A percentile compares a stretch with the other conserved stretches of the same genome.
Conservation (phyloP, 2,888 invertebrate genomes). For the Chrysolina americana region DNA sequence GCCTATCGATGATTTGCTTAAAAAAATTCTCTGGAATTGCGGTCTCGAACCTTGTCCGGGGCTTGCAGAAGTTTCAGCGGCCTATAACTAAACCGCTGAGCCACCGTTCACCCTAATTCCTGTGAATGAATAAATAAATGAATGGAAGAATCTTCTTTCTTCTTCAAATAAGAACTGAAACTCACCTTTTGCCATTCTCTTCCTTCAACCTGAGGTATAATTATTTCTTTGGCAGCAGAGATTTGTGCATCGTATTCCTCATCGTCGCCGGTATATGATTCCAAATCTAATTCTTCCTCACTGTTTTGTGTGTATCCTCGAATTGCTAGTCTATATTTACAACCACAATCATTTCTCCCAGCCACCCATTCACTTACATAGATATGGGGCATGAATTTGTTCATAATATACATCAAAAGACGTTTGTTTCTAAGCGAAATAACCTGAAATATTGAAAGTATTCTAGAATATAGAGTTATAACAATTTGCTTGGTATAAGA, state of each 20-base stretch:
- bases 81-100: too few species aligned
- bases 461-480: too few species aligned
- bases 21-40: too few species aligned
- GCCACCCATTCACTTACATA: slow-evolving; percentile 71
- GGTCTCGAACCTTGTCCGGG: too few species aligned
- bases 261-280: background rate
- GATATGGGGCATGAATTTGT: slow-evolving; percentile 72
- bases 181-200: slow-evolving; percentile 53
- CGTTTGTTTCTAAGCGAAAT: slow-evolving; percentile 47
- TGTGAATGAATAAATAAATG: background rate
- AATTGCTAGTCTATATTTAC: slow-evolving; percentile 64
- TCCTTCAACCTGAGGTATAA: slow-evolving; percentile 50
- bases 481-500: too few species aligned
- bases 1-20: too few species aligned
- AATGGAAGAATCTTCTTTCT: background rate
- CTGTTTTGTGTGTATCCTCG: slow-evolving; percentile 36
- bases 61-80: too few species aligned
- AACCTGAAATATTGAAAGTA: slow-evolving; percentile 44
- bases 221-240: slow-evolving; percentile 15
- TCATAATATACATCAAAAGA: slow-evolving; percentile 65
- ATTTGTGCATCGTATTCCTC: background rate
- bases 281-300: background rate
- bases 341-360: slow-evolving; percentile 71
- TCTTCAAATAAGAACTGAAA: background rate
- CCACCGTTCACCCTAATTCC: too few species aligned